phyloP scores from a whole-genome alignment of 2,113 vertebrate species.

The Gnathonemus echidnorhynchus region DNA sequence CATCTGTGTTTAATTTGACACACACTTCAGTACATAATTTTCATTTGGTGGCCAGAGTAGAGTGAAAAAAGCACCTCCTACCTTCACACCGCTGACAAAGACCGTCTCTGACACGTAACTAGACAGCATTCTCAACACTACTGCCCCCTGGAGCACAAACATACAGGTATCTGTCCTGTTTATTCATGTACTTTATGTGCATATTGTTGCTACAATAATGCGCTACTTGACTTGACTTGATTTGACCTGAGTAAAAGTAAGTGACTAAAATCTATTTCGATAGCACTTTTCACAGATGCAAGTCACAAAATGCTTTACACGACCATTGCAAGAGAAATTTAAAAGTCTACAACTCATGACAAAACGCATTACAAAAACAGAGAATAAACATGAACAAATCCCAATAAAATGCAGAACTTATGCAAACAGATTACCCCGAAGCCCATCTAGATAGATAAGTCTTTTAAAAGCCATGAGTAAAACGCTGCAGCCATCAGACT shows the following conservation, averaged over 20 bases:
- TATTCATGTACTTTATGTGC: neutral
- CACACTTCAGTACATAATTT: neutral
- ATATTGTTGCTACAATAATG: neutral
- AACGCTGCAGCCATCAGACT: neutral
- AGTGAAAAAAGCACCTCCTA: conserved; percentile 36
- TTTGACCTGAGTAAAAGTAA: neutral
- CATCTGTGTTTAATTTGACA: neutral
- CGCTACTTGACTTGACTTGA: neutral
- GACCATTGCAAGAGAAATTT: neutral
- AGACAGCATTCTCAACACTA: conserved; percentile 59
- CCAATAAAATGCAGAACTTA: neutral
- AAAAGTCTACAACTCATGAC: neutral
- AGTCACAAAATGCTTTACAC: neutral
- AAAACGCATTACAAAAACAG: neutral
- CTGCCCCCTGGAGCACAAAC: conserved; percentile 41
- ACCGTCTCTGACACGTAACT: conserved; percentile 22
- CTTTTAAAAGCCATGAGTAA: neutral
- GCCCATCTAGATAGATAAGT: neutral
- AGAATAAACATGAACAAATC: neutral
- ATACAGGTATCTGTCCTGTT: neutral
- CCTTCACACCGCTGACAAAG: conserved; percentile 48
- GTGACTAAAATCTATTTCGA: neutral
- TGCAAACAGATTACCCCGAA: neutral
- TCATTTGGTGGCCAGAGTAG: neutral
- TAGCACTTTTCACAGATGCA: neutral